These are phyloP conservation scores for Augiades crinisus DNA, from an alignment of 2,888 invertebrate genomes.

Conservation along the genomic window DNA sequence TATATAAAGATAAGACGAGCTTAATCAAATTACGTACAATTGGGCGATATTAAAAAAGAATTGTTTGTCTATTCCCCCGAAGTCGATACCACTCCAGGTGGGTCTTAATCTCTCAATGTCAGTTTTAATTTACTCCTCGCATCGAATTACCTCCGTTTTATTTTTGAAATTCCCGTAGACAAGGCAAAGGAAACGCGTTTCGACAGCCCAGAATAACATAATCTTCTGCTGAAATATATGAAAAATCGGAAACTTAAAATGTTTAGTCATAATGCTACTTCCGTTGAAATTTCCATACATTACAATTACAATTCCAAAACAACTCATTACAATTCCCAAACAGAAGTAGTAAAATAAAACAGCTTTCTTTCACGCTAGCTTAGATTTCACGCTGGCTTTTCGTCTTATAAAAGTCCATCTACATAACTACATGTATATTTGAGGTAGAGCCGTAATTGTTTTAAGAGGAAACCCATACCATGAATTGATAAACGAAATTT, in stretches of 20 bases:
- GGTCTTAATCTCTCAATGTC: slow-evolving; percentile 79
- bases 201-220: slow-evolving; percentile 54
- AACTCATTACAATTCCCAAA: no score
- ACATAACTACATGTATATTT: no score
- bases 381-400: no score
- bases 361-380: no score
- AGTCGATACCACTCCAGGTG: slow-evolving; percentile 56
- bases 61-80: slow-evolving; percentile 46
- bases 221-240: slow-evolving; percentile 46
- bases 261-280: background rate
- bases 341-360: no score
- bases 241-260: slow-evolving; percentile 27
- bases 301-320: no score
- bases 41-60: slow-evolving; percentile 41
- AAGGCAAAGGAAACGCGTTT: slow-evolving; percentile 66
- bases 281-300: background rate
- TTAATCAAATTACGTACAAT: slow-evolving; percentile 50
- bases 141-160: slow-evolving; percentile 77
- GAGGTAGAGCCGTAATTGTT: no score
- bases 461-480: no score
- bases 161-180: slow-evolving; percentile 62
- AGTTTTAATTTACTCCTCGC: slow-evolving; percentile 74
- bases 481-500: background rate
- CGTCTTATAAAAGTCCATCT: no score
- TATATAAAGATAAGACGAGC: slow-evolving; percentile 24